Conservation (phyloP, 2,113 vertebrate genomes). For the Malurus melanocephalus region DNA sequence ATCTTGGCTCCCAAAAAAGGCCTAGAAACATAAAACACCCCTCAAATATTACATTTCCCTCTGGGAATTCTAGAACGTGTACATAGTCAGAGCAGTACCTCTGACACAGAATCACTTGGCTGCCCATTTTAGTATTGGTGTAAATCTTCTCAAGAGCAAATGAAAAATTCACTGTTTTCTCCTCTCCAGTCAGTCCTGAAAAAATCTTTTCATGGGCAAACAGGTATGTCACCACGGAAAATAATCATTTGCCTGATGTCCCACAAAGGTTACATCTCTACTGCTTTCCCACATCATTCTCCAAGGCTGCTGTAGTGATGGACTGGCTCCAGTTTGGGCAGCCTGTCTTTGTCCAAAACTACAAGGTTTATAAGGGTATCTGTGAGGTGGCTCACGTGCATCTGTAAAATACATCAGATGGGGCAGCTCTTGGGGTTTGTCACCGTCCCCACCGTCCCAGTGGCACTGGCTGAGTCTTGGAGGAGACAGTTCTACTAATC, state of each 20-base stretch:
- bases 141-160: not conserved
- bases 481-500: not conserved
- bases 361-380: not conserved
- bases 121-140: not conserved
- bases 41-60: not conserved
- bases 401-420: not conserved
- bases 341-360: not conserved
- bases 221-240: not conserved
- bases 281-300: not conserved
- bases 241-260: not conserved
- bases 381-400: not conserved
- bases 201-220: not conserved
- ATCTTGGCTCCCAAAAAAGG: not conserved
- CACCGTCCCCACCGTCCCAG: not conserved
- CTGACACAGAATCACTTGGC: not conserved
- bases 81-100: not conserved
- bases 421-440: not conserved
- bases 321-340: not conserved
- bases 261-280: not conserved
- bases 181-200: not conserved
- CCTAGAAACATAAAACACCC: not conserved
- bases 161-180: not conserved
- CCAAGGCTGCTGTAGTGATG: not conserved
- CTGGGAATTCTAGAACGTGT: not conserved
- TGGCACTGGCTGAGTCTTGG: rapidly evolving